phyloP scores from a whole-genome alignment of 2,797 vertebrate species.

The Pachyuromys duprasi region DNA sequence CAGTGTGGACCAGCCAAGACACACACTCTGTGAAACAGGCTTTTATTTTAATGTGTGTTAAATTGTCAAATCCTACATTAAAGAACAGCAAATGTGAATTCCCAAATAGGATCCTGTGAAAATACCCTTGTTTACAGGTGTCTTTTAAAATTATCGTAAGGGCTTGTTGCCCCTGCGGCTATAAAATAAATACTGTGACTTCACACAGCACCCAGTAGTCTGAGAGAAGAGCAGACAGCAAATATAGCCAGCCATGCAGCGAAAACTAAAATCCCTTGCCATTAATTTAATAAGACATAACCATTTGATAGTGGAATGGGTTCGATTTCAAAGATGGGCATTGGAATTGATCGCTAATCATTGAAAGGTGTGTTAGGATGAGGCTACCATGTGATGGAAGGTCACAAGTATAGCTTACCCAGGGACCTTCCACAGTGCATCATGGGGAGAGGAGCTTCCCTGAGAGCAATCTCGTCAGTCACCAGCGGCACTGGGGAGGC shows the following conservation, averaged over 20 bases:
- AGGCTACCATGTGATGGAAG: conserved; percentile 49
- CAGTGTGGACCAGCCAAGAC: neutral
- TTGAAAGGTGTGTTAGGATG: conserved; percentile 62
- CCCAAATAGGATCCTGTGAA: neutral
- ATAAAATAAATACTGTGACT: conserved; percentile 60
- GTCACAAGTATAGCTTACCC: neutral
- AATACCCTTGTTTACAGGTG: conserved; percentile 33
- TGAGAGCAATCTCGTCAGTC: neutral
- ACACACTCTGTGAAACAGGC: neutral
- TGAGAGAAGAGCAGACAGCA: neutral
- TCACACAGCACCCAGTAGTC: neutral
- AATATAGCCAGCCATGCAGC: conserved; percentile 38
- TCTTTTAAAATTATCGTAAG: neutral
- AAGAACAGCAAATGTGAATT: conserved; percentile 48
- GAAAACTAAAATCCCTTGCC: conserved; percentile 75
- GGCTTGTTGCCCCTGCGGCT: neutral
- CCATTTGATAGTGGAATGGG: conserved; percentile 58
- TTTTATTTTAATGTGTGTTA: conserved; percentile 71
- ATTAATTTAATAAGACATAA: conserved; percentile 78
- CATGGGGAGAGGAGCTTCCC: neutral
- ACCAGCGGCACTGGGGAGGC: neutral
- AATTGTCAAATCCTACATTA: conserved; percentile 69
- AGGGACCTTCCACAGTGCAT: neutral
- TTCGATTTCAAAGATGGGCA: conserved; percentile 72
- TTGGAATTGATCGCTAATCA: conserved; percentile 73